Base-by-base conservation (phyloP, 2,113 vertebrate genomes). In the Cynocephalus volans region DNA sequence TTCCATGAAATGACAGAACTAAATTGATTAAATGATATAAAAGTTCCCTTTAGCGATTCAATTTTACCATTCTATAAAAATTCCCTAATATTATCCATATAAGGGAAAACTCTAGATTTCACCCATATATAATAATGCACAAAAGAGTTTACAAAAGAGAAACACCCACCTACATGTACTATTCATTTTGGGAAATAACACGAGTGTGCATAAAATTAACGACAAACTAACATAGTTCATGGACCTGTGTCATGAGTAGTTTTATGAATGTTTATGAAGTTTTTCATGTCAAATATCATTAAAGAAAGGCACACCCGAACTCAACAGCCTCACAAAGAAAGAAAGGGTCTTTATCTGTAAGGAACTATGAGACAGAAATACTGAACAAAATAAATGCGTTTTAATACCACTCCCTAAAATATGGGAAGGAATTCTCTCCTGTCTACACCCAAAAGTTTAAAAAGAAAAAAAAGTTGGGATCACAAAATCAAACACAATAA, bases 401-500 rank as follows among this genome's bases (percentile, higher is more conserved):
- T 96, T 72, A 86, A 85, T 80, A 89, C 79, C 91, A 95, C 82
- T 94, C 69, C 79, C 96, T 92, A 92, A 65, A 92, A 79, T 23
- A 70, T 28, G 33, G 93, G 75, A 87, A 95, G 77, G 65, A 90
- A 97, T 95, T 95, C 65, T 92, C 86, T 84, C 82, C 54, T n/a
- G 23, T 56, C 75, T 62, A 93, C 95, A 97, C 79, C 83, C 95
- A 90, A 87, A 88, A 73, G 52, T 72, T 93, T 41, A 65, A 87
- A 62, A 17, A 48, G 58, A 72, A 76, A 73, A 79, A 80, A 94
- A 60, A 45, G 56, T 14, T 83, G 52, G 41, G 64, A 91, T 95
- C 80, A 94, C 54, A 92, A 96, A 96, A 95, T 92, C 86, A 93
- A 97, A 96, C 82, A 98, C 95, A 97, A 96, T 96, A 92, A 97